phyloP scores from a whole-genome alignment of 1,140 invertebrate species.

The Apis cerana region DNA sequence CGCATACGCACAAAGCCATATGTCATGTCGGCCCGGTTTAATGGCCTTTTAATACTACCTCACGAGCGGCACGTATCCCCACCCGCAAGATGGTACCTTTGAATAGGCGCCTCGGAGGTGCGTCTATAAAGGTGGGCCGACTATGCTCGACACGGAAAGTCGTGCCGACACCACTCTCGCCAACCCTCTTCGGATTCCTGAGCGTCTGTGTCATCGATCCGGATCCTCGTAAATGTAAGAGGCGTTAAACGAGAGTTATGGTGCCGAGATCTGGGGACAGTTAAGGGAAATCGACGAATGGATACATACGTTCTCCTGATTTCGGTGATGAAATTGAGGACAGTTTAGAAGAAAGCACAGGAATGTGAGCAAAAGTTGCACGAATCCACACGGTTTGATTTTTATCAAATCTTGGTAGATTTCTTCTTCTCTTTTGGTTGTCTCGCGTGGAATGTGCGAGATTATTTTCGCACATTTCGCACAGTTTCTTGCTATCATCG shows the following conservation, averaged over 20 bases:
- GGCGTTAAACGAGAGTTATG: conserved; percentile 36
- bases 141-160: conserved; percentile 9
- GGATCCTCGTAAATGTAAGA: conserved; percentile 36
- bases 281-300: background rate
- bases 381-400: conserved; percentile 4
- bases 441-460: too few species aligned
- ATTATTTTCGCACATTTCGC: too few species aligned
- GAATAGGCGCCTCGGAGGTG: conserved; percentile 54
- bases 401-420: background rate
- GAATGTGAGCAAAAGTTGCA: conserved; percentile 45
- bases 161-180: conserved; percentile 18
- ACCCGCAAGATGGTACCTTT: conserved; percentile 54
- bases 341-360: background rate
- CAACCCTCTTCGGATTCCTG: conserved; percentile 51
- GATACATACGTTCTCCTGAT: background rate
- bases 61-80: conserved; percentile 59
- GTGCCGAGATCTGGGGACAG: background rate
- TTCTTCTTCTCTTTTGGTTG: too few species aligned
- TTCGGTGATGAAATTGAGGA: conserved; percentile 23
- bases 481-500: background rate
- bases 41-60: conserved; percentile 74
- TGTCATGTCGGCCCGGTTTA: conserved; percentile 71
- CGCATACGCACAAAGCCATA: conserved; percentile 65
- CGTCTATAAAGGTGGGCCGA: conserved; percentile 44
- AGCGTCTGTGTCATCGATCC: conserved; percentile 60